Percentiles rank a stretch among this genome's conserved stretches.
Evolutionary conservation across 2,113 vertebrate species (phyloP).

Genomic region (Corythornis cristatus): DNA sequence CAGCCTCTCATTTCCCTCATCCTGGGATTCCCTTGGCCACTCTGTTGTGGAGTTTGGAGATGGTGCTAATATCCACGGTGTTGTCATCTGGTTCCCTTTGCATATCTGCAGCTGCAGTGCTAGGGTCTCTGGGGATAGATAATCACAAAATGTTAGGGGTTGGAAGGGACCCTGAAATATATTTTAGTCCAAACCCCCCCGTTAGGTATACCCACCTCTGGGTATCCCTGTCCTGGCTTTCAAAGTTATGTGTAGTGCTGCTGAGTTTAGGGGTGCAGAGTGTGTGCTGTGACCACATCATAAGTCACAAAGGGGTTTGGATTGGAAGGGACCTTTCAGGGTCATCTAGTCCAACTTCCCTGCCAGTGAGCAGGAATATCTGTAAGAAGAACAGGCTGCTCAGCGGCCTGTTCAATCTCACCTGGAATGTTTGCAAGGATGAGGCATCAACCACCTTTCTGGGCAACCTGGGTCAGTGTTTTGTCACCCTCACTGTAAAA

Average conservation of each 20-base stretch:
- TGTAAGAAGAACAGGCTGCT: background rate
- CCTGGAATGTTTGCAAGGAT: background rate
- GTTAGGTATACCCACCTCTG: background rate
- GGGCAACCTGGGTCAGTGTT: background rate
- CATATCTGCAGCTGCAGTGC: rapidly evolving
- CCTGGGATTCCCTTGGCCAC: background rate
- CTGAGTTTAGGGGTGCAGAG: background rate
- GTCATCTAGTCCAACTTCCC: background rate
- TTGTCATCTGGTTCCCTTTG: background rate
- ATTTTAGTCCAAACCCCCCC: no score
- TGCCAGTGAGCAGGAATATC: background rate
- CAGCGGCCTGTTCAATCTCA: background rate
- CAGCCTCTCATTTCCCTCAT: background rate
- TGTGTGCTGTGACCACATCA: rapidly evolving
- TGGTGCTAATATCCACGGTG: background rate
- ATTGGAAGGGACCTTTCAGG: background rate
- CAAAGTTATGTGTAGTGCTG: rapidly evolving
- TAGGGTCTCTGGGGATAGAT: background rate
- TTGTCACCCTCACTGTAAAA: background rate
- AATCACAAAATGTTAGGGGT: no score
- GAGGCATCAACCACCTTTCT: background rate
- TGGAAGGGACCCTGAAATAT: no score
- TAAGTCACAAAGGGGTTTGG: background rate
- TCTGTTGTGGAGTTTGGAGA: background rate
- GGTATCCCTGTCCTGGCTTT: background rate